Evolutionary conservation across 1,140 invertebrate species (phyloP).

Genomic region (Cherax destructor): DNA sequence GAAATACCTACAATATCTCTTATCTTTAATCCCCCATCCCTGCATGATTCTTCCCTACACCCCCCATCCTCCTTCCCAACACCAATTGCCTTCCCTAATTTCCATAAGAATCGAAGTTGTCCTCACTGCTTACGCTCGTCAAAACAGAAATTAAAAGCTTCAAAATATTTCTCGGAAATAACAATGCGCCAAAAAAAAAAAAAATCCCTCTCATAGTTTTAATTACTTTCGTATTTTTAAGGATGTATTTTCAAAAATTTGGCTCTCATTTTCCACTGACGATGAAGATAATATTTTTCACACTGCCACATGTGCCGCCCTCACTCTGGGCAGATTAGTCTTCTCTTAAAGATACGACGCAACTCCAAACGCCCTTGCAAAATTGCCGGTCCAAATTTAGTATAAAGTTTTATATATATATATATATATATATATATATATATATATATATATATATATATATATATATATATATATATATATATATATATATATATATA

Average conservation of each 20-base stretch:
- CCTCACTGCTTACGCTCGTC: constrained; percentile 3
- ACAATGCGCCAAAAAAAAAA: constrained; percentile 17
- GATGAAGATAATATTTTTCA: constrained; percentile 48
- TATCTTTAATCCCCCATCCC: too few species aligned
- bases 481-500: too few species aligned
- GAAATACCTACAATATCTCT: too few species aligned
- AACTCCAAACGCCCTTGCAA: not conserved
- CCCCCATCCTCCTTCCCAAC: too few species aligned
- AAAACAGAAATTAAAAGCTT: constrained; percentile 38
- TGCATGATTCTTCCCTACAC: too few species aligned
- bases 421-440: too few species aligned
- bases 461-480: too few species aligned
- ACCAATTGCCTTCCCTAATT: not conserved
- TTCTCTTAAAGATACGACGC: constrained; percentile 46
- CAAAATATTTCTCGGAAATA: constrained; percentile 35
- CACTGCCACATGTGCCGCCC: constrained; percentile 13
- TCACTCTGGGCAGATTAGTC: not conserved
- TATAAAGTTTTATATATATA: too few species aligned
- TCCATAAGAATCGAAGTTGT: constrained; percentile 3
- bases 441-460: too few species aligned
- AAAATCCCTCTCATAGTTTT: constrained; percentile 48
- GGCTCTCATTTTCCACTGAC: constrained; percentile 47
- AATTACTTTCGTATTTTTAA: constrained; percentile 57
- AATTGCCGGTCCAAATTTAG: too few species aligned
- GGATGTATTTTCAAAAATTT: constrained; percentile 25